Evolutionary conservation across 2,113 vertebrate species (phyloP).

Genomic region (Corythornis madagascariensis): DNA sequence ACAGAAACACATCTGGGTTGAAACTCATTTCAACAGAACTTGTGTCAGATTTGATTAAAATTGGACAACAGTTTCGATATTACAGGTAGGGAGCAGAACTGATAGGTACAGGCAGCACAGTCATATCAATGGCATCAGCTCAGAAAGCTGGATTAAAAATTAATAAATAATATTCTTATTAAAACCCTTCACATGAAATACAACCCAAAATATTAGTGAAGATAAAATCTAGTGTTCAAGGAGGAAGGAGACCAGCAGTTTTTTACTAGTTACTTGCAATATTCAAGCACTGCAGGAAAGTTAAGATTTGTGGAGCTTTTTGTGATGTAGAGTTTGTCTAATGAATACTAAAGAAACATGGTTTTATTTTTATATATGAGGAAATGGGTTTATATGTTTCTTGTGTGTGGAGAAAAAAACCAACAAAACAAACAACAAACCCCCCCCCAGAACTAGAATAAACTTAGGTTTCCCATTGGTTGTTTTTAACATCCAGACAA

Average conservation of each 20-base stretch:
- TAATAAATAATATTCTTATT: neutral
- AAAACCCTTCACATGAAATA: neutral
- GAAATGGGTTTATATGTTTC: neutral
- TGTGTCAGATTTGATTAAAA: neutral
- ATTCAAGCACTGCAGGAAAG: neutral
- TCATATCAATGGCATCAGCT: rapidly evolving
- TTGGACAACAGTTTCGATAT: neutral
- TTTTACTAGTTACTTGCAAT: neutral
- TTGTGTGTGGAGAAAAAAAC: neutral
- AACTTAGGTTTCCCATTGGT: neutral
- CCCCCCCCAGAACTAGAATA: neutral
- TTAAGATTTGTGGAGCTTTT: neutral
- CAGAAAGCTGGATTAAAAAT: neutral
- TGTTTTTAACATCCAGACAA: neutral
- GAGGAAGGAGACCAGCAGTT: neutral
- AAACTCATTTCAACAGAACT: neutral
- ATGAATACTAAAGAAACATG: neutral
- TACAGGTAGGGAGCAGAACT: neutral
- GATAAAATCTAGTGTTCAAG: neutral
- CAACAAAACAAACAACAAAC: no score
- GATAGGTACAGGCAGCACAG: neutral
- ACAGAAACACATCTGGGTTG: neutral
- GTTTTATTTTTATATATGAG: neutral
- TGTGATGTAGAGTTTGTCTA: neutral
- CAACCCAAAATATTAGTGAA: neutral